Evolutionary conservation across 2,113 vertebrate species (phyloP), one percentile per base, ranked within the genome.

Genomic region (Rafetus swinhoei): DNA sequence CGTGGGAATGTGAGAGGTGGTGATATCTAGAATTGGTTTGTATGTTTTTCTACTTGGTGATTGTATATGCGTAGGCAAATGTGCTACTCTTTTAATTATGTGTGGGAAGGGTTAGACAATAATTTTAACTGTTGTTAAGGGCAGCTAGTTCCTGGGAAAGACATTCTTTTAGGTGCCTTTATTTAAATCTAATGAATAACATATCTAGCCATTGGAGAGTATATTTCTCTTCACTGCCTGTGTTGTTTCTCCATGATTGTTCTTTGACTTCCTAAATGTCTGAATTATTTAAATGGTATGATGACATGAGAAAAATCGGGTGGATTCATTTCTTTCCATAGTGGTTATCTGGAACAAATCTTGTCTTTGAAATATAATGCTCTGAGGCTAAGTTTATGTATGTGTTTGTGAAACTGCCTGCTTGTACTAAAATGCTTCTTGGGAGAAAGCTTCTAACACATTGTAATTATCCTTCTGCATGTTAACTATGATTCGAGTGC

Each of bases 391-490:
- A 88, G 85, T 60, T 95, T 82, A 12, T 39, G 5, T 39, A 21
- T 90, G 21, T 92, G 25, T 82, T 93, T 88, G 82, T 87, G 82
- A 90, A 72, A 18, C 59, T 89, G 79, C 32, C 60, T 93, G 77
- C 54, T 90, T 88, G 35, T 65, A 39, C 90, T 91, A 77, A 86
- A 94, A 93, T 81, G 24, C 45, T 85, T 93, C 89, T 72, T 94
- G 84, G 54, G 94, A 95, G 82, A 91, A 93, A 89, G 6, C 93
- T 95, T 88, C 80, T 94, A 84, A 93, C 86, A 89, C 59, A 57
- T 55, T 86, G 74, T 95, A 93, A 95, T 97, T 95, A 92, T 92
- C 88, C 94, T 95, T 92, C 86, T 94, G 27, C 85, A 74, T 93
- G 90, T 94, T 95, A 94, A 97, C 94, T 95, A 86, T 87, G 9